These are phyloP conservation scores for Heliconius cydno DNA, from an alignment of 2,888 invertebrate genomes.

Conservation along the genomic window DNA sequence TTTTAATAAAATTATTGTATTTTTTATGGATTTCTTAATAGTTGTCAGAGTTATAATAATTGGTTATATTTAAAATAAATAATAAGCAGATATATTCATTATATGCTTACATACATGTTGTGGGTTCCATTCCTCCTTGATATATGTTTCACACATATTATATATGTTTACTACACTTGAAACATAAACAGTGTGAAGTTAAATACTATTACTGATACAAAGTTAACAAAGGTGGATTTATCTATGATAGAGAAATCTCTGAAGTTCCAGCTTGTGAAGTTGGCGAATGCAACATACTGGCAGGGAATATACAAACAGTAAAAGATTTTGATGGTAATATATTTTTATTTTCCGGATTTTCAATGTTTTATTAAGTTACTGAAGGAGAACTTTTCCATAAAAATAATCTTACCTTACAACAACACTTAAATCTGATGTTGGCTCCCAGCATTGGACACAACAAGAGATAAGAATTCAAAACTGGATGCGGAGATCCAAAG, in stretches of 20 bases:
- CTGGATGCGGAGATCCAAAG: constrained; percentile 67
- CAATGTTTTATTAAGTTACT: too few species aligned
- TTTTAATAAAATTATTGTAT: not conserved
- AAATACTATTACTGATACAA: not conserved
- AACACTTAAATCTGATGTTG: constrained; percentile 70
- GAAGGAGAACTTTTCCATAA: not conserved
- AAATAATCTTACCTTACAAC: constrained; percentile 63
- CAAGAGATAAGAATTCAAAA: constrained; percentile 72
- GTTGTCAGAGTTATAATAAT: not conserved
- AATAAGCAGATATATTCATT: too few species aligned
- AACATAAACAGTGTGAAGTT: not conserved
- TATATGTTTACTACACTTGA: too few species aligned
- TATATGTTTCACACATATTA: too few species aligned
- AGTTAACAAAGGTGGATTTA: not conserved
- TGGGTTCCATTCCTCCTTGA: too few species aligned
- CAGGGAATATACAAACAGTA: not conserved
- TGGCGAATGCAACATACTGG: not conserved
- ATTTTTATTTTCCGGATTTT: too few species aligned
- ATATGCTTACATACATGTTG: too few species aligned
- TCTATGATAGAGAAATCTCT: not conserved
- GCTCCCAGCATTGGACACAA: constrained; percentile 74
- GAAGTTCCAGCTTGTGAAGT: not conserved
- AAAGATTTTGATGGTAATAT: not conserved
- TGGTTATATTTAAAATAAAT: too few species aligned
- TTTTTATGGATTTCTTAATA: not conserved